Conservation (phyloP, 2,113 vertebrate genomes). For the Chroicocephalus ridibundus region DNA sequence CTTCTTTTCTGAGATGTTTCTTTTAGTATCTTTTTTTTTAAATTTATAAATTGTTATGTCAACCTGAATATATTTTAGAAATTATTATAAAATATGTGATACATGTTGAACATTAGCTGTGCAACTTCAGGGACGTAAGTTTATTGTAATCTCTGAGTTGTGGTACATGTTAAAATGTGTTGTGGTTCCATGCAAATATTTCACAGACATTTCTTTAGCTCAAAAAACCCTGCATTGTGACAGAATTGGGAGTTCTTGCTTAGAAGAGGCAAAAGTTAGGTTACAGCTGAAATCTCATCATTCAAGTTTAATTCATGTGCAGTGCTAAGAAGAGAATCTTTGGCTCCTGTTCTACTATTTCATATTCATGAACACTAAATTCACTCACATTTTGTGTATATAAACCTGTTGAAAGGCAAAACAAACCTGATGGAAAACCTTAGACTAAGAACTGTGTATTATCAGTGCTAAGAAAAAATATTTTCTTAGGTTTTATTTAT, state of each 20-base stretch:
- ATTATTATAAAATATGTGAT: not conserved
- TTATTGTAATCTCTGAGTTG: not conserved
- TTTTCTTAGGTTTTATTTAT: conserved; percentile 23
- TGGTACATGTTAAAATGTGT: not conserved
- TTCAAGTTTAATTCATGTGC: not conserved
- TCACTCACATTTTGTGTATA: not conserved
- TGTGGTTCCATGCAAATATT: not conserved
- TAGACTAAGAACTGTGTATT: not conserved
- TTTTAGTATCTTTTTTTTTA: not conserved
- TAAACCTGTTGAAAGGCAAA: conserved; percentile 24
- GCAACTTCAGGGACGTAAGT: not conserved
- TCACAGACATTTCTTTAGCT: not conserved
- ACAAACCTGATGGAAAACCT: conserved; percentile 17
- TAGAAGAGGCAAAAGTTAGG: not conserved
- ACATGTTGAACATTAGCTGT: not conserved
- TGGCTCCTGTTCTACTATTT: not conserved
- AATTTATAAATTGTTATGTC: not conserved
- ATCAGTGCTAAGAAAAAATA: not conserved
- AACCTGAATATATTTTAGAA: not conserved
- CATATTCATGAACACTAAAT: conserved; percentile 32
- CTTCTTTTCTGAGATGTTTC: not conserved
- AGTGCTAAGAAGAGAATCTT: not conserved
- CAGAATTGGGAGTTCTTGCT: not conserved
- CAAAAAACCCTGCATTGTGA: not conserved
- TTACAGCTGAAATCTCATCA: not conserved